phyloP scores from a whole-genome alignment of 2,797 vertebrate genomes.

The Betta splendens region DNA sequence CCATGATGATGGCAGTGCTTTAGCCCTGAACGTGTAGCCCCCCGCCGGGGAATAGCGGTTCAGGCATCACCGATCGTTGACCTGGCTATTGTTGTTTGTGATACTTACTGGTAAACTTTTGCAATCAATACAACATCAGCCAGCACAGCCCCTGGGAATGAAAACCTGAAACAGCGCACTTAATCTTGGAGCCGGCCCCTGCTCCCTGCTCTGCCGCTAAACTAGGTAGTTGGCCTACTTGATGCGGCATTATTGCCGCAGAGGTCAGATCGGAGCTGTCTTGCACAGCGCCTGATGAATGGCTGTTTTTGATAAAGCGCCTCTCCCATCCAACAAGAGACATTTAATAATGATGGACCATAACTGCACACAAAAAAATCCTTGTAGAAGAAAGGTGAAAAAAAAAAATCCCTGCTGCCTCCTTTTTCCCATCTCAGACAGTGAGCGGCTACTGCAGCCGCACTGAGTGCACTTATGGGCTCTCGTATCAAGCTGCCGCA shows the following conservation, averaged over 20 bases:
- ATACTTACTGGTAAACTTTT: conserved; percentile 97
- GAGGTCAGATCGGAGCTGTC: conserved; percentile 95
- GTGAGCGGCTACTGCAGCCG: conserved; percentile 63
- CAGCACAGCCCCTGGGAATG: conserved; percentile 91
- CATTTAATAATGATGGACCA: conserved; percentile 95
- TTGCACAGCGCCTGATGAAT: conserved; percentile 90
- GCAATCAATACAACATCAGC: conserved; percentile 98
- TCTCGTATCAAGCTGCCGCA: conserved; percentile 38
- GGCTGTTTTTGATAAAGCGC: conserved; percentile 91
- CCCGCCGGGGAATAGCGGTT: conserved; percentile 84
- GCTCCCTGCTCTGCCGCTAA: conserved; percentile 96
- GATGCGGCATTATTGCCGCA: conserved; percentile 97
- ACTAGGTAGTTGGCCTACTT: conserved; percentile 97
- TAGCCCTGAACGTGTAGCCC: conserved; percentile 71
- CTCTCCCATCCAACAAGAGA: conserved; percentile 91
- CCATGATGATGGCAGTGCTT: conserved; percentile 82
- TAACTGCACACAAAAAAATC: conserved; percentile 87
- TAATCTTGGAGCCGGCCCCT: conserved; percentile 94
- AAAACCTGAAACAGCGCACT: conserved; percentile 92
- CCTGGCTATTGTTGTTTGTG: conserved; percentile 98
- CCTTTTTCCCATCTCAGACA: conserved; percentile 66
- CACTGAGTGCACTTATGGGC: conserved; percentile 50
- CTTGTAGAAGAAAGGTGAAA: conserved; percentile 81
- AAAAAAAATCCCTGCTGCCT: conserved; percentile 66
- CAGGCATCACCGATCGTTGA: conserved; percentile 92